phyloP scores from a whole-genome alignment of 1,140 invertebrate genomes.

The Phocides pigmalion region DNA sequence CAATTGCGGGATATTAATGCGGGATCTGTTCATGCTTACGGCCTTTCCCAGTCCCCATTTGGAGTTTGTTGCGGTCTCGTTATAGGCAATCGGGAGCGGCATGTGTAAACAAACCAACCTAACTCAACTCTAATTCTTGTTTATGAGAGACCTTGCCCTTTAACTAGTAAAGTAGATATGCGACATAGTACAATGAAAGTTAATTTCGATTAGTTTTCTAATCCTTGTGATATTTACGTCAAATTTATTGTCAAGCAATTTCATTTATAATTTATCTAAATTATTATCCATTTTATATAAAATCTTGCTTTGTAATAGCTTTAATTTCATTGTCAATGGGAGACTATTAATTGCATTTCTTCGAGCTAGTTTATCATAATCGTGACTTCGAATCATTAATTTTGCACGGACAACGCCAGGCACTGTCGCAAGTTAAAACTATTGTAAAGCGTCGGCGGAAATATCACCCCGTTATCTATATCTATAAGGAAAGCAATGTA shows the following conservation, averaged over 20 bases:
- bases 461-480: conserved; percentile 14
- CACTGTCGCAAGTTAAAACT: conserved; percentile 20
- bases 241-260: conserved; percentile 3
- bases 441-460: conserved; percentile 17
- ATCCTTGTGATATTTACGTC: conserved; percentile 23
- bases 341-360: conserved; percentile 17
- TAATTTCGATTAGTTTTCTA: conserved; percentile 46
- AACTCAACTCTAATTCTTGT: conserved; percentile 79
- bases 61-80: conserved; percentile 66
- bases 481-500: conserved; percentile 19
- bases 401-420: conserved; percentile 22
- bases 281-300: background rate
- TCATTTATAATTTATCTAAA: background rate
- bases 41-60: conserved; percentile 72
- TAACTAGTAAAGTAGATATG: conserved; percentile 60
- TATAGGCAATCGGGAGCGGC: conserved; percentile 71
- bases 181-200: conserved; percentile 61
- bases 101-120: conserved; percentile 78
- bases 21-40: conserved; percentile 51
- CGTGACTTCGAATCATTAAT: conserved; percentile 30
- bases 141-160: conserved; percentile 68
- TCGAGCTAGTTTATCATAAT: conserved; percentile 22
- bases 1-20: conserved; percentile 40
- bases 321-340: background rate
- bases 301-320: conserved; percentile 19